These are phyloP conservation scores for Erebia ligea DNA, from an alignment of 2,888 invertebrate genomes.

Conservation along the genomic window DNA sequence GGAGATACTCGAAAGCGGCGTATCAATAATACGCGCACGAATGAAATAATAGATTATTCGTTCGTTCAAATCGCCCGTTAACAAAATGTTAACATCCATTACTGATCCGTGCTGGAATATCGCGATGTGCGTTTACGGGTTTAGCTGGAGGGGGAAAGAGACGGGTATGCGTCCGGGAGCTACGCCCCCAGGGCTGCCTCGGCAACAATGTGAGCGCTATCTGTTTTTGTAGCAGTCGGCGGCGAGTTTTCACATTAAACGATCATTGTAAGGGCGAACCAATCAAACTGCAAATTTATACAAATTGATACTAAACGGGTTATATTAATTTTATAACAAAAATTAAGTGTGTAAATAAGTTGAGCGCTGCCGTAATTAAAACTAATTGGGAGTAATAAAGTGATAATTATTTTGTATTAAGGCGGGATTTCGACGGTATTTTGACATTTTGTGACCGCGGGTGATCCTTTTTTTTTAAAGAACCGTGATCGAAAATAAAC, in stretches of 20 bases:
- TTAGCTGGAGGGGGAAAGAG: conserved; percentile 52
- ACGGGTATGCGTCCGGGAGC: conserved; percentile 51
- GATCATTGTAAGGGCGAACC: conserved; percentile 82
- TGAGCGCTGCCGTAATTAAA: conserved; percentile 78
- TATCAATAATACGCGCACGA: conserved; percentile 83
- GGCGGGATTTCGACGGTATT: conserved; percentile 68
- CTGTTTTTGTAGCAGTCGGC: conserved; percentile 80
- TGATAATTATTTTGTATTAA: conserved; percentile 80
- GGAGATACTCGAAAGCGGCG: conserved; percentile 72
- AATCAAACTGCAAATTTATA: conserved; percentile 82
- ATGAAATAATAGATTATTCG: conserved; percentile 84
- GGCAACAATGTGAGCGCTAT: conserved; percentile 61
- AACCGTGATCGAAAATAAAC: conserved; percentile 33
- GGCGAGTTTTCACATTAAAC: conserved; percentile 79
- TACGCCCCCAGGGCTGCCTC: conserved; percentile 40
- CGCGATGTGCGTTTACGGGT: conserved; percentile 47
- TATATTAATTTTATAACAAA: conserved; percentile 84
- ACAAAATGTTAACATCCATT: conserved; percentile 81
- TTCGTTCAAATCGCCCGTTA: conserved; percentile 82
- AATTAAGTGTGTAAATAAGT: conserved; percentile 84
- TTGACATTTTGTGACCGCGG: conserved; percentile 65
- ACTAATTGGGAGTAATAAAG: conserved; percentile 80
- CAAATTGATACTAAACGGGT: conserved; percentile 83
- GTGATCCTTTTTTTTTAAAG: conserved; percentile 48
- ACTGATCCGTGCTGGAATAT: conserved; percentile 64